These are phyloP conservation scores for Sesia bembeciformis DNA, from an alignment of 2,888 invertebrate species.

Conservation along the genomic window DNA sequence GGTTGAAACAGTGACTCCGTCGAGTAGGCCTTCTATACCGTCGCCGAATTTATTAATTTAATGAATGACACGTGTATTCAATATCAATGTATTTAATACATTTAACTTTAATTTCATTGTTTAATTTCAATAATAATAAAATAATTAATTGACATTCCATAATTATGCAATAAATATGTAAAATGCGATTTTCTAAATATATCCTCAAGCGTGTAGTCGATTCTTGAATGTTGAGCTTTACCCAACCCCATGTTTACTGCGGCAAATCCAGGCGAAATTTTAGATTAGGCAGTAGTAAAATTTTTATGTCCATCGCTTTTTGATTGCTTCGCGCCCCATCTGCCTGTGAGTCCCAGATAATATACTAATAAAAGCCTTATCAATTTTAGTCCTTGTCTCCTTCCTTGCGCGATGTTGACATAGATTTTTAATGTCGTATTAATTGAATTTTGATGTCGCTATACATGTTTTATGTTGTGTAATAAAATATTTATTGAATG, in stretches of 20 bases:
- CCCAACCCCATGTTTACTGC: conserved; percentile 14
- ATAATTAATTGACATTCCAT: too few species aligned
- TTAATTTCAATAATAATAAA: too few species aligned
- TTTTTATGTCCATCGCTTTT: conserved; percentile 37
- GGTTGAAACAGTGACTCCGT: too few species aligned
- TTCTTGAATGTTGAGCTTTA: conserved; percentile 23
- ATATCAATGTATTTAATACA: too few species aligned
- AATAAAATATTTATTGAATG: too few species aligned
- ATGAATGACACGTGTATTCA: too few species aligned
- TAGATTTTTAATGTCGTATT: conserved; percentile 39
- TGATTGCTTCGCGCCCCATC: conserved; percentile 22
- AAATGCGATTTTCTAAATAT: too few species aligned
- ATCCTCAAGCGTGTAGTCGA: too few species aligned
- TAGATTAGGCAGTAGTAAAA: conserved; percentile 59
- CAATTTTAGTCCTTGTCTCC: not conserved
- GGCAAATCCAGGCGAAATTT: conserved; percentile 64
- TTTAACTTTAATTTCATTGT: too few species aligned
- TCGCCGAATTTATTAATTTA: too few species aligned
- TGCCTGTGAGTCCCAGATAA: conserved; percentile 14
- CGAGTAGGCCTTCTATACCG: too few species aligned
- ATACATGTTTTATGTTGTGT: not conserved
- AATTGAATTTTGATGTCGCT: conserved; percentile 47
- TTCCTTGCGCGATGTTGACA: conserved; percentile 15
- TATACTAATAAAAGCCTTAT: conserved; percentile 15
- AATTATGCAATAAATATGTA: too few species aligned